phyloP scores from a whole-genome alignment of 2,888 invertebrate genomes.

The Stenodera caucasica region DNA sequence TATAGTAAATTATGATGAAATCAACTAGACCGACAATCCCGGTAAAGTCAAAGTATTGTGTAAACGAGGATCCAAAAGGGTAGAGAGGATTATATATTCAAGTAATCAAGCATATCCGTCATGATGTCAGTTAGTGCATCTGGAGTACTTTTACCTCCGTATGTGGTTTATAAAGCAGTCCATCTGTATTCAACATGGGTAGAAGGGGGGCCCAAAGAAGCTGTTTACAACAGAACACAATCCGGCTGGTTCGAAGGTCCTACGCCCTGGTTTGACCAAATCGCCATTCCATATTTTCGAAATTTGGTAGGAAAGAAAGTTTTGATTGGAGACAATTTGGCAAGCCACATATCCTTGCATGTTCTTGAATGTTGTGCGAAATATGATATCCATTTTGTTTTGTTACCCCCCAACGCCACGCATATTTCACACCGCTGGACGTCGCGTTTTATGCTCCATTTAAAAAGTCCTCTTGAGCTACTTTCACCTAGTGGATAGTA shows the following conservation, averaged over 20 bases:
- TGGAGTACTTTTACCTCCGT: slow-evolving; percentile 20
- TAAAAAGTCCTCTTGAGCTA: background rate
- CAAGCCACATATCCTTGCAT: slow-evolving; percentile 11
- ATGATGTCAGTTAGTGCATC: slow-evolving; percentile 15
- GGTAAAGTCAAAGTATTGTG: slow-evolving; percentile 24
- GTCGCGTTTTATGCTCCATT: slow-evolving; percentile 9
- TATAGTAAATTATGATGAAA: too few species aligned
- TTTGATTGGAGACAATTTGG: slow-evolving; percentile 16
- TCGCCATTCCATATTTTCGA: slow-evolving; percentile 19
- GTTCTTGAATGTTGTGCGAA: slow-evolving; percentile 4
- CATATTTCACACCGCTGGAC: slow-evolving; percentile 14
- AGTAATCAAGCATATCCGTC: slow-evolving; percentile 16
- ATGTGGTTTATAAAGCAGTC: slow-evolving; percentile 25
- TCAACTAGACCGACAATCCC: too few species aligned
- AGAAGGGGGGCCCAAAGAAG: slow-evolving; percentile 14
- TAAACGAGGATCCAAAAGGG: slow-evolving; percentile 42
- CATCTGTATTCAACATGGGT: slow-evolving; percentile 17
- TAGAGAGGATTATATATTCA: slow-evolving; percentile 32
- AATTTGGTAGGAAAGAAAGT: slow-evolving; percentile 34
- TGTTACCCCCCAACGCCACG: slow-evolving; percentile 7
- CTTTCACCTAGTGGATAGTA: slow-evolving; percentile 1
- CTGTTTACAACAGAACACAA: slow-evolving; percentile 15
- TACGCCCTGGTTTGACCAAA: slow-evolving; percentile 22
- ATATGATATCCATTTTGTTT: slow-evolving; percentile 8
- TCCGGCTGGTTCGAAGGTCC: slow-evolving; percentile 24